Evolutionary conservation across 2,888 invertebrate genomes (phyloP).

Genomic region (Anorthoa munda): DNA sequence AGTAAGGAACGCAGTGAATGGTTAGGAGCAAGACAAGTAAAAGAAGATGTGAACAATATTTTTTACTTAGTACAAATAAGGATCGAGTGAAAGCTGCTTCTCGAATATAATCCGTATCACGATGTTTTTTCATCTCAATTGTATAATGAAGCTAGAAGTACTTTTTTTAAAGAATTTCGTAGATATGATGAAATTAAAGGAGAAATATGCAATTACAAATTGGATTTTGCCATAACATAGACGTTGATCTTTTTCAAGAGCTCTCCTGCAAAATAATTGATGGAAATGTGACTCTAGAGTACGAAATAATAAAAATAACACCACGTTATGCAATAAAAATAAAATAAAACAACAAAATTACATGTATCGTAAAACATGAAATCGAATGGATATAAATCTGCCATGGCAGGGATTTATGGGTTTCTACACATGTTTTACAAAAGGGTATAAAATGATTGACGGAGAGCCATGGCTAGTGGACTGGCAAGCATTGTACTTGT

Average conservation of each 20-base stretch:
- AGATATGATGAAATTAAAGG: too few relatives aligned
- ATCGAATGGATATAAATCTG: constrained; percentile 60
- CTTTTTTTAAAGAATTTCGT: background rate
- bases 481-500: constrained; percentile 40
- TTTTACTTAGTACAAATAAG: background rate
- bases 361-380: constrained; percentile 48
- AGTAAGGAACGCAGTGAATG: too few relatives aligned
- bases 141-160: background rate
- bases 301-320: constrained; percentile 32
- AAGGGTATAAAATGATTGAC: constrained; percentile 50
- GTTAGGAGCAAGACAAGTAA: too few relatives aligned
- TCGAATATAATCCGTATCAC: background rate
- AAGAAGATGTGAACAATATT: background rate
- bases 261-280: background rate
- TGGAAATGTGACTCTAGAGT: background rate
- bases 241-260: too few relatives aligned
- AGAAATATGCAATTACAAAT: background rate
- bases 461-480: constrained; percentile 46
- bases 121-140: background rate
- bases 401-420: constrained; percentile 50
- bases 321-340: constrained; percentile 31
- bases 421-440: constrained; percentile 42
- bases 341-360: constrained; percentile 48
- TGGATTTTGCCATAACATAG: background rate
- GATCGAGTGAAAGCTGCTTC: background rate